Percentiles rank a stretch among this genome's conserved stretches.
phyloP scores from a whole-genome alignment of 2,888 invertebrate genomes.

The Eupelmus urozonus region DNA sequence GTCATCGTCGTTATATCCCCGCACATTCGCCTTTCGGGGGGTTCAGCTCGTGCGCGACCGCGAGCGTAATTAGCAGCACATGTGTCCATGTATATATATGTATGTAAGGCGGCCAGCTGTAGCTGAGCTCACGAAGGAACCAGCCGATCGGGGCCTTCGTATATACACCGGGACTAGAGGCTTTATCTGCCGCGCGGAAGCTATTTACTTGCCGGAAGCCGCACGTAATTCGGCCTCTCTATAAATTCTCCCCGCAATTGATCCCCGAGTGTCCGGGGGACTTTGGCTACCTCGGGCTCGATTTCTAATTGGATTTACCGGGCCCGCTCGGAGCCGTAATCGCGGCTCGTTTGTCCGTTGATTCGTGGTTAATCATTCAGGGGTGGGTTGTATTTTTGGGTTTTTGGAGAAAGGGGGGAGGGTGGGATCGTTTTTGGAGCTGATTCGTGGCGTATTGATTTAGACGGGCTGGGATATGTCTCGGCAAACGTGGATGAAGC shows the following conservation, averaged over 20 bases:
- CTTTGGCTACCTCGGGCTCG: not conserved
- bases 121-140: not conserved
- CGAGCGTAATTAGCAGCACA: slow-evolving; percentile 67
- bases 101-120: too few relatives aligned
- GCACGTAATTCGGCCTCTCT: not conserved
- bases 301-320: slow-evolving; percentile 1
- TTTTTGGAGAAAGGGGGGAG: too few relatives aligned
- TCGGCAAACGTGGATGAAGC: too few relatives aligned
- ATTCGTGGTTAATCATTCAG: too few relatives aligned
- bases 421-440: too few relatives aligned
- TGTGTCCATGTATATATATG: slow-evolving; percentile 56
- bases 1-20: not conserved
- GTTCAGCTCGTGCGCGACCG: not conserved
- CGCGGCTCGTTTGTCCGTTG: not conserved
- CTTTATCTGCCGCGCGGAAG: slow-evolving; percentile 26
- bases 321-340: not conserved
- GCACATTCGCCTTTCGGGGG: not conserved
- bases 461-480: too few relatives aligned
- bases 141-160: not conserved
- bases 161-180: not conserved
- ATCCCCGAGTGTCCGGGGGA: not conserved
- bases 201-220: slow-evolving; percentile 14
- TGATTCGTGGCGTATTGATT: too few relatives aligned
- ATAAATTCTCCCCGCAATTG: slow-evolving; percentile 21
- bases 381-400: too few relatives aligned